Percentiles rank a stretch among this genome's conserved stretches.
phyloP scores from a whole-genome alignment of 2,888 invertebrate species.

The Tetheella fluctuosa region DNA sequence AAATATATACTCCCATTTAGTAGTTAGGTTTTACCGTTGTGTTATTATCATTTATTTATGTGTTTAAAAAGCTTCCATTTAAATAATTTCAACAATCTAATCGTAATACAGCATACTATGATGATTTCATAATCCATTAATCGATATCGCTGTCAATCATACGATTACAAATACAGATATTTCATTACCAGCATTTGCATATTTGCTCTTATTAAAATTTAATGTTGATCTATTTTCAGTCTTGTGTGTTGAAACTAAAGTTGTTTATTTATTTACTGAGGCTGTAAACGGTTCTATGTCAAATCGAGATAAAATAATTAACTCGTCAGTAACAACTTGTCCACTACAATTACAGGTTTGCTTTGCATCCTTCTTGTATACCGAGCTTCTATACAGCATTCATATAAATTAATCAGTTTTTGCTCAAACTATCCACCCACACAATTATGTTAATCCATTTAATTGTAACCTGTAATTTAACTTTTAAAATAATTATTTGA shows the following conservation, averaged over 20 bases:
- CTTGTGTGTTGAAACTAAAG: conserved; percentile 25
- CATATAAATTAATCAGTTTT: conserved; percentile 32
- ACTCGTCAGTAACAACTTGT: conserved; percentile 34
- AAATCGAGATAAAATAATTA: conserved; percentile 40
- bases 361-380: conserved; percentile 30
- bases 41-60: conserved; percentile 29
- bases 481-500: conserved; percentile 44
- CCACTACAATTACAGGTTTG: conserved; percentile 35
- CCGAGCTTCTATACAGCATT: conserved; percentile 24
- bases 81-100: conserved; percentile 22
- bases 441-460: conserved; percentile 46
- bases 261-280: conserved; percentile 23
- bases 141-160: conserved; percentile 34
- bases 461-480: conserved; percentile 40
- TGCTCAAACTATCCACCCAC: conserved; percentile 38
- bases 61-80: conserved; percentile 27
- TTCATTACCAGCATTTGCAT: conserved; percentile 25
- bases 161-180: conserved; percentile 32
- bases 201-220: conserved; percentile 22
- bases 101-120: conserved; percentile 18
- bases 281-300: conserved; percentile 28
- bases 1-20: no score
- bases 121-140: conserved; percentile 37
- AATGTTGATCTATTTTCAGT: conserved; percentile 22
- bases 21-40: background rate